These are phyloP conservation scores for Microtus richardsoni DNA, from an alignment of 2,113 vertebrate genomes.

Conservation along the genomic window DNA sequence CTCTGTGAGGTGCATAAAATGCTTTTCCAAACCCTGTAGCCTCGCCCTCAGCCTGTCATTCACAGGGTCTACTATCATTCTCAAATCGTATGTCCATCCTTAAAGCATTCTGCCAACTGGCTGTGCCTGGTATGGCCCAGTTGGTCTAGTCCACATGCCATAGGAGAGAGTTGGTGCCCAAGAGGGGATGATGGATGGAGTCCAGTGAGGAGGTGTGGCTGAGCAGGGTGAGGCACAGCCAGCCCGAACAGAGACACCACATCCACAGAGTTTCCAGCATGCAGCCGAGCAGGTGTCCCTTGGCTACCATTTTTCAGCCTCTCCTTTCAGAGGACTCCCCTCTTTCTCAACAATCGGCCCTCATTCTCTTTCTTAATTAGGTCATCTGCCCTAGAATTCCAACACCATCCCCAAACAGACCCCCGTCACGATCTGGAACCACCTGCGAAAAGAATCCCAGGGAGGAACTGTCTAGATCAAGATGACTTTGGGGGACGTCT, in stretches of 20 bases:
- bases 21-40: not conserved
- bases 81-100: not conserved
- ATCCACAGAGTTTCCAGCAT: not conserved
- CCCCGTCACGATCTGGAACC: not conserved
- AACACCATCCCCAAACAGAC: too few relatives aligned
- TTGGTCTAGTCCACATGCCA: not conserved
- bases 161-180: not conserved
- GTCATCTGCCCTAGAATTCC: too few relatives aligned
- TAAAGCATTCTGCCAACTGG: not conserved
- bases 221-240: too few relatives aligned
- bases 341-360: not conserved
- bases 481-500: not conserved
- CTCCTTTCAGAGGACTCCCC: not conserved
- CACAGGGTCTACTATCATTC: not conserved
- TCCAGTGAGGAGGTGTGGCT: not conserved
- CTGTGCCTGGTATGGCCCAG: not conserved
- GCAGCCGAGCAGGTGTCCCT: not conserved
- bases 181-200: not conserved
- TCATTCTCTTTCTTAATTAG: not conserved
- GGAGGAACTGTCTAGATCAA: not conserved
- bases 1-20: too few relatives aligned
- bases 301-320: too few relatives aligned
- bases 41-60: not conserved
- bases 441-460: not conserved
- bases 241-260: accelerated